Evolutionary conservation across 2,888 invertebrate species (phyloP).

Genomic region (Cheilosia soror): DNA sequence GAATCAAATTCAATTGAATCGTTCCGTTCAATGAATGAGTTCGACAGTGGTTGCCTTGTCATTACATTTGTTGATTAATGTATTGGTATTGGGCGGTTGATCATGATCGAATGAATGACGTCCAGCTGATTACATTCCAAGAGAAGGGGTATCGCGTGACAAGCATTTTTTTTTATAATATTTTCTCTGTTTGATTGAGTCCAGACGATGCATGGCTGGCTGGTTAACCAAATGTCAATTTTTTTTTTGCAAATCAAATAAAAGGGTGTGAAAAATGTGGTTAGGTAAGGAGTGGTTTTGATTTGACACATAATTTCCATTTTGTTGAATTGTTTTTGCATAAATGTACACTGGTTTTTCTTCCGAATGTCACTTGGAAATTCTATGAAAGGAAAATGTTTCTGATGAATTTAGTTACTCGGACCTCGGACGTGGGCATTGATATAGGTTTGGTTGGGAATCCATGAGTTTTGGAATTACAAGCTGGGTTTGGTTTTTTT

Average conservation of each 20-base stretch:
- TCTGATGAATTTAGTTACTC: constrained; percentile 41
- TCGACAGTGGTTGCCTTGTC: constrained; percentile 37
- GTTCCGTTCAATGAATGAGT: constrained; percentile 40
- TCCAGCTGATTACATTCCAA: constrained; percentile 29
- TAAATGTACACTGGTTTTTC: background rate
- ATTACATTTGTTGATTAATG: constrained; percentile 55
- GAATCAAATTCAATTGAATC: constrained; percentile 67
- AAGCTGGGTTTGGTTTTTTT: too few species aligned
- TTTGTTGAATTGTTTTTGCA: constrained; percentile 32
- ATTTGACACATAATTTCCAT: constrained; percentile 47
- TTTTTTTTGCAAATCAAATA: constrained; percentile 36
- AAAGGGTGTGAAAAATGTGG: constrained; percentile 51
- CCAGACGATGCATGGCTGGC: constrained; percentile 8
- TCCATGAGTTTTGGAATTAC: background rate
- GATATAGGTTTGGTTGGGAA: constrained; percentile 8
- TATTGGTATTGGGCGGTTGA: constrained; percentile 48
- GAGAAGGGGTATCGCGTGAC: constrained; percentile 19
- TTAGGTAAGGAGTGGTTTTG: constrained; percentile 49
- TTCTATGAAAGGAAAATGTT: constrained; percentile 27
- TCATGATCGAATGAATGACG: constrained; percentile 54
- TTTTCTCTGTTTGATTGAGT: constrained; percentile 34
- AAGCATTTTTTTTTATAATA: background rate
- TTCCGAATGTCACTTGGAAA: constrained; percentile 32
- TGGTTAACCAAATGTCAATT: constrained; percentile 32
- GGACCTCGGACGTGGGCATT: constrained; percentile 24